Base-by-base conservation (phyloP, 1,140 invertebrate genomes). In the Lasioglossum baleicum region DNA sequence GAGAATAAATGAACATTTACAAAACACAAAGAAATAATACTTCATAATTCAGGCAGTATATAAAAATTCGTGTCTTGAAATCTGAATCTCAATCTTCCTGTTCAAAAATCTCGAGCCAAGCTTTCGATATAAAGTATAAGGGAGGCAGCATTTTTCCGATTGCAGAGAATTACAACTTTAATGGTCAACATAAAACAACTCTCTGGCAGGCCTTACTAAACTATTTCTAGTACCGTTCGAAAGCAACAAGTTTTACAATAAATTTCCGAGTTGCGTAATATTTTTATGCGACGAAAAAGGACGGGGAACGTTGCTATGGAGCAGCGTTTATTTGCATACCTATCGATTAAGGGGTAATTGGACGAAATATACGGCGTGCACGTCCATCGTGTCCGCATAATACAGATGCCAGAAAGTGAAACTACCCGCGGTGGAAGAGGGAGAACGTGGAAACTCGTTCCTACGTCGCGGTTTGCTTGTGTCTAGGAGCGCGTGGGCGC, bases 351-450 rank as follows among this genome's bases (percentile, higher is more conserved):
- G 53, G 60, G 74, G 61, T 72, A 77, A 85, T 83, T 76, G 82
- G 44, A 85, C 58, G 68, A 69, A 83, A 86, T 82, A 76, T 76
- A 86, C 58, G 58, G 60, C 61, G 70, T 15, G 64, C 70, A 75
- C 44, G 63, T 74, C n/a, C 53, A 68, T 61, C 53, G 83, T 85
- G 80, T 83, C 61, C 84, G 83, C 80, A 85, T 86, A 83, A 86
- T 85, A 83, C 84, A 40, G 76, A 86, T 85, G 83, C 84, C 80
- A 85, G 71, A 72, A 75, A 86, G 84, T 85, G 83, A 86, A 86
- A 86, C 70, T 70, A 53, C 20, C 70, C 69, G 70, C 44, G n/a
- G 13, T 51, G 56, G 60, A 82, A 42, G 60, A 83, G 79, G 77
- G 67, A 75, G 67, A 82, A 72, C n/a, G 53, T 76, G 79, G 42